Base-by-base conservation (phyloP, 1,140 invertebrate species). In the Protaetia brevitarsis region DNA sequence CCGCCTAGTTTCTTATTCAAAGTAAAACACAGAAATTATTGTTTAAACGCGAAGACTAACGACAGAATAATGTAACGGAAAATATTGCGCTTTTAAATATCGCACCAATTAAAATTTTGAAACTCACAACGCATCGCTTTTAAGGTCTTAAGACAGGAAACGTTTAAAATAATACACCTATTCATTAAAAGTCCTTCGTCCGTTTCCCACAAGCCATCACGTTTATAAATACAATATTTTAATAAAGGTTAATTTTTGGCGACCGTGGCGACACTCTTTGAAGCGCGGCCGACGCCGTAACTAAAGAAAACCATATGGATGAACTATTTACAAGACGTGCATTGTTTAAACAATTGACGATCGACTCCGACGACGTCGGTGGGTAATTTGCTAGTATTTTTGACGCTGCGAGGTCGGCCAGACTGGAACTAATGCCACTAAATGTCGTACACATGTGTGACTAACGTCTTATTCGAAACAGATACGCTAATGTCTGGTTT, bases 141-240 rank as follows among this genome's bases (percentile, higher is more conserved):
- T 45, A 16, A 45, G 16, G 13, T 21, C n/a, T n/a, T n/a, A 68
- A 58, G 69, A 67, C 70, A 69, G 70, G 70, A 71, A 71, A 66
- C 70, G 66, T 69, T 71, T 67, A 71, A 69, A 71, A 45, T 71
- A 71, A 71, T 67, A 66, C 68, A 69, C 70, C 68, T 67, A 71
- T 71, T 71, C 70, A 71, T 69, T 71, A 69, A 29, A 66, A 64
- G 67, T 66, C 67, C 67, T 69, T 67, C 69, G n/a, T n/a, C n/a
- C n/a, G n/a, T n/a, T n/a, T n/a, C n/a, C n/a, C n/a, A n/a, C 41
- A 13, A 37, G 11, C 11, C 16, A n/a, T 3, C 16, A 45, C 41
- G 23, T 45, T 45, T 45, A 45, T 45, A 45, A 45, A 45, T 45
- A 45, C 19, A 21, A 45, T 45, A 13, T 7, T 45, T 21, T 45